Percentiles rank a stretch among this genome's conserved stretches.
Conservation (phyloP, 1,140 invertebrate species). For the Rhopalosiphum maidis region DNA sequence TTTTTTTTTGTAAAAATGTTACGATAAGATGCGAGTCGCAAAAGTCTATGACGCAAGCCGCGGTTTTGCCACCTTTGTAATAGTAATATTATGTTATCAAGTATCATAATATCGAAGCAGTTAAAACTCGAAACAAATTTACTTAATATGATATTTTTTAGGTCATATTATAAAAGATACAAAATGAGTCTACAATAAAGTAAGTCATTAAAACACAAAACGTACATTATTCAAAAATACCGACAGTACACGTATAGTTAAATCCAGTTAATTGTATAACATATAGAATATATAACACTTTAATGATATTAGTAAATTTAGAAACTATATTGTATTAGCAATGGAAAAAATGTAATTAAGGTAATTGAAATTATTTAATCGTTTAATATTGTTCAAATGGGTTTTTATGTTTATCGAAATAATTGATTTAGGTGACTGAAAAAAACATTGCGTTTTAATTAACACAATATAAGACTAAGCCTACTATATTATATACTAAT, state of each 20-base stretch:
- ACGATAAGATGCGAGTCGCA: too few relatives aligned
- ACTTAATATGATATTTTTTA: background rate
- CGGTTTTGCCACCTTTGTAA: too few relatives aligned
- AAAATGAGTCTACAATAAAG: background rate
- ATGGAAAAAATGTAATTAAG: background rate
- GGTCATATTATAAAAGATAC: background rate
- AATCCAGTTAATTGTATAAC: too few relatives aligned
- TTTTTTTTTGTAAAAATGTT: too few relatives aligned
- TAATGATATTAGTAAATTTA: too few relatives aligned
- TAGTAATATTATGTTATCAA: too few relatives aligned
- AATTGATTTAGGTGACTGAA: background rate
- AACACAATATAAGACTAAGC: too few relatives aligned
- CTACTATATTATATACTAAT: too few relatives aligned
- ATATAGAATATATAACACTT: too few relatives aligned
- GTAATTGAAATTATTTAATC: background rate
- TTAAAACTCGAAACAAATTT: background rate
- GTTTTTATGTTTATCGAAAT: background rate
- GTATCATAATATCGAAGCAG: background rate
- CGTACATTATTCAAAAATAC: background rate
- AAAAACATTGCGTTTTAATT: background rate
- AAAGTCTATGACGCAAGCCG: too few relatives aligned
- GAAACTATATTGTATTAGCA: background rate
- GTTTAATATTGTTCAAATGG: background rate
- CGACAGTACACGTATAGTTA: background rate
- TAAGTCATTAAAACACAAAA: background rate